Conservation (phyloP, 2,797 vertebrate species). For the Echeneis naucrates region DNA sequence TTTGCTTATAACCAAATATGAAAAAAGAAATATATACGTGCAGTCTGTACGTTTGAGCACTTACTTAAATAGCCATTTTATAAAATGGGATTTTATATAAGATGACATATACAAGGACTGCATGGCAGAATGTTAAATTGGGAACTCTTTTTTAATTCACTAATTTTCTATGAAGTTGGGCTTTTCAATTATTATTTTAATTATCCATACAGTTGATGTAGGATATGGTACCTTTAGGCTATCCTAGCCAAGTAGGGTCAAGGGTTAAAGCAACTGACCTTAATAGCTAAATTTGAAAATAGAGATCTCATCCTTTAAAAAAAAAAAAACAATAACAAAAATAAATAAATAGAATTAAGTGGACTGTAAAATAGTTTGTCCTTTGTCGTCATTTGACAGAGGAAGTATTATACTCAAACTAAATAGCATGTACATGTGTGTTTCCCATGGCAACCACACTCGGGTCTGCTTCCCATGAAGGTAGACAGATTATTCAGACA, state of each 20-base stretch:
- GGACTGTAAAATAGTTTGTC: not conserved
- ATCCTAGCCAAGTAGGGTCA: too few relatives aligned
- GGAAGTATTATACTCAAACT: conserved; percentile 37
- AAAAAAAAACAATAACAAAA: too few relatives aligned
- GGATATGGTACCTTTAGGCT: too few relatives aligned
- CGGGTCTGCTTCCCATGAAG: conserved; percentile 23
- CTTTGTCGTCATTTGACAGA: not conserved
- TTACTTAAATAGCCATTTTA: not conserved
- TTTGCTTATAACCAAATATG: too few relatives aligned
- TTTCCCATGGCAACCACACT: conserved; percentile 58
- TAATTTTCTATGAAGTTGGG: not conserved
- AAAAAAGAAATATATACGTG: too few relatives aligned
- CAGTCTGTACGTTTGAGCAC: not conserved
- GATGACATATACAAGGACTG: not conserved
- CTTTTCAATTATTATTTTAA: not conserved
- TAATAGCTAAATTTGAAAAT: too few relatives aligned
- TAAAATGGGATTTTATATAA: not conserved
- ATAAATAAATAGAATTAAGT: too few relatives aligned
- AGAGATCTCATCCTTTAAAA: too few relatives aligned
- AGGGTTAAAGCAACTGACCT: too few relatives aligned
- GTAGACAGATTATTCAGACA: conserved; percentile 3
- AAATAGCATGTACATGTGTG: conserved; percentile 28
- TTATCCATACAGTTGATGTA: too few relatives aligned
- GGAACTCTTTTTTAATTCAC: not conserved
- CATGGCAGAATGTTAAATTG: not conserved